phyloP scores from a whole-genome alignment of 2,113 vertebrate genomes.

The Esox niger region DNA sequence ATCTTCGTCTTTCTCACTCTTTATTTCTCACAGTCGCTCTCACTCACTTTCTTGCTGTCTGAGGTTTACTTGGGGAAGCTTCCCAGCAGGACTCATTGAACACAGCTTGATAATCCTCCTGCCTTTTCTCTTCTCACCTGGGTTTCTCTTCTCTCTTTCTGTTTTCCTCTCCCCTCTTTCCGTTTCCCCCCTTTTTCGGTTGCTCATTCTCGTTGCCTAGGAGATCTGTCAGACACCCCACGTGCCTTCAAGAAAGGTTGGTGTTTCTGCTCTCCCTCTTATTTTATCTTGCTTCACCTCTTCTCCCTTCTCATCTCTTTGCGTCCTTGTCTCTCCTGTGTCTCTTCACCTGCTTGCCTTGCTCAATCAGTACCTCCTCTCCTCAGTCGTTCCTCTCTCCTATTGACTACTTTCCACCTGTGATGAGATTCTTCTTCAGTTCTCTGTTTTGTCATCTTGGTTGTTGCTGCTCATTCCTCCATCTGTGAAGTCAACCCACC shows the following conservation, averaged over 20 bases:
- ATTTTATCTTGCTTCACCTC: slow-evolving; percentile 33
- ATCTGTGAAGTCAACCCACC: neutral
- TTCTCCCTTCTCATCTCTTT: slow-evolving; percentile 11
- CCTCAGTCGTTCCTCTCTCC: neutral
- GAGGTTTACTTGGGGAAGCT: slow-evolving; percentile 41
- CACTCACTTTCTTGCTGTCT: slow-evolving; percentile 6
- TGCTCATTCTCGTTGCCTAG: slow-evolving; percentile 76
- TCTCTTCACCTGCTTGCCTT: neutral
- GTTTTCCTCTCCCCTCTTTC: slow-evolving; percentile 69
- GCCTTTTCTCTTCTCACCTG: slow-evolving; percentile 66
- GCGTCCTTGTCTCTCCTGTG: neutral
- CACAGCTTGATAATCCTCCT: slow-evolving; percentile 68
- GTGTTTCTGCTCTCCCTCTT: slow-evolving; percentile 76
- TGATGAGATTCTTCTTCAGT: neutral
- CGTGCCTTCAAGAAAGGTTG: slow-evolving; percentile 99
- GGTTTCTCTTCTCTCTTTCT: slow-evolving; percentile 54
- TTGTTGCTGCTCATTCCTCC: neutral
- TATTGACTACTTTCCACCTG: neutral
- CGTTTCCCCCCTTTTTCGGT: slow-evolving; percentile 68
- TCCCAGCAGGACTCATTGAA: slow-evolving; percentile 58
- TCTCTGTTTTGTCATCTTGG: neutral
- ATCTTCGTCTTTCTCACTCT: too few relatives aligned
- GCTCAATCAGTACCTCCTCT: too few relatives aligned
- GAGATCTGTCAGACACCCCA: slow-evolving; percentile 93
- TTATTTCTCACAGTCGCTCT: too few relatives aligned